A percentile compares a stretch with the other conserved stretches of the same genome.
phyloP scores from a whole-genome alignment of 1,140 invertebrate genomes.

The Meteorus sp. region DNA sequence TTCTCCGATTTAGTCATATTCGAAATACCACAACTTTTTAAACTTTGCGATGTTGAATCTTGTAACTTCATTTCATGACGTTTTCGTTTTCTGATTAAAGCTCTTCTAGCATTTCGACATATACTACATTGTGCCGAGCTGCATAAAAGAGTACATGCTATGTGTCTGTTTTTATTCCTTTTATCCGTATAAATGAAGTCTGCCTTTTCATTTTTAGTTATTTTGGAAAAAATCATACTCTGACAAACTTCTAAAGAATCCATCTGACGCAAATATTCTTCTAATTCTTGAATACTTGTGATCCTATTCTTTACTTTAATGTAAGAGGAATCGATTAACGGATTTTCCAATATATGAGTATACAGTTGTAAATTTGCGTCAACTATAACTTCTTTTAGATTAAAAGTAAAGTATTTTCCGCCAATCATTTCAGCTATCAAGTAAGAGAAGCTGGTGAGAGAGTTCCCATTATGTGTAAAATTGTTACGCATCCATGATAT shows the following conservation, averaged over 20 bases:
- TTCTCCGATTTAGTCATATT: background rate
- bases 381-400: conserved; percentile 1
- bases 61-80: background rate
- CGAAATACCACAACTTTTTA: background rate
- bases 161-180: background rate
- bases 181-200: background rate
- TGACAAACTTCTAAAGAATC: background rate
- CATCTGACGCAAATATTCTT: background rate
- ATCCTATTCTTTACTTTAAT: background rate
- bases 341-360: background rate
- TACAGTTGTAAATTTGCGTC: background rate
- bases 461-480: background rate
- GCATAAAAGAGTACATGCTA: background rate
- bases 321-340: background rate
- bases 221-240: background rate
- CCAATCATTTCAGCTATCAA: background rate
- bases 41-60: background rate
- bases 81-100: background rate
- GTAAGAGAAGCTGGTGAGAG: background rate
- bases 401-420: background rate
- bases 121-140: background rate
- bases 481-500: background rate
- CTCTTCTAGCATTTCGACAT: background rate
- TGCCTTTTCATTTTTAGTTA: background rate
- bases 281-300: background rate